Base-by-base conservation (phyloP, 2,888 invertebrate genomes). In the Lasius fuliginosus region DNA sequence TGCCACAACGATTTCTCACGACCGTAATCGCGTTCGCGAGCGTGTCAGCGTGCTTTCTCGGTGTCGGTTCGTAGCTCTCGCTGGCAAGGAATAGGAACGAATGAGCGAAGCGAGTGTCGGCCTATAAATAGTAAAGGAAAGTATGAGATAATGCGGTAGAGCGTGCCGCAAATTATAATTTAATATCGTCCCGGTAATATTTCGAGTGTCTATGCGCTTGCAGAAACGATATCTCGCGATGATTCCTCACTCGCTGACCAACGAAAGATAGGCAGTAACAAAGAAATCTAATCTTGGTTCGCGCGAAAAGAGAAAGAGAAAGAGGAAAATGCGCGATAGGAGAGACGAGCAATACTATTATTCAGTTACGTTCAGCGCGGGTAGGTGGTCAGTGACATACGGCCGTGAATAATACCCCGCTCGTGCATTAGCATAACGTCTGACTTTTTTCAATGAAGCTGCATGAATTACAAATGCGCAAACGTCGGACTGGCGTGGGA, bases 341-440 rank as follows among this genome's bases (percentile, higher is more conserved):
- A 40, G 60, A 23, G 42, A 77, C 36, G 68, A 42, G 30, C 36
- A 18, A 27, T 23, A 33, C 89, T 88, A 91, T 92, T 91, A 93
- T 92, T 91, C 89, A 92, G 87, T 82, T 84, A 83, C 58, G 60
- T 40, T 71, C 74, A 86, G 81, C 84, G 83, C 84, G 90, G 91
- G 92, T 93, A 93, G 93, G 93, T 94, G 93, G 94, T 93, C 93
- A 93, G 92, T 93, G 94, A 94, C 93, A 93, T 92, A 93, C 90
- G 92, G 87, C 89, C 85, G 84, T 79, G 91, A 90, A 91, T 94
- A 93, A 93, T 92, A 88, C 90, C 91, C 86, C 88, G 88, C 87
- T 84, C 88, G 89, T 91, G 49, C 49, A 93, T 94, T 93, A 94
- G 91, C 93, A 93, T 93, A 92, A 92, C 90, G 91, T 90, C 91